phyloP scores from a whole-genome alignment of 2,113 vertebrate genomes.

The Hypocryptadius cinnamomeus region DNA sequence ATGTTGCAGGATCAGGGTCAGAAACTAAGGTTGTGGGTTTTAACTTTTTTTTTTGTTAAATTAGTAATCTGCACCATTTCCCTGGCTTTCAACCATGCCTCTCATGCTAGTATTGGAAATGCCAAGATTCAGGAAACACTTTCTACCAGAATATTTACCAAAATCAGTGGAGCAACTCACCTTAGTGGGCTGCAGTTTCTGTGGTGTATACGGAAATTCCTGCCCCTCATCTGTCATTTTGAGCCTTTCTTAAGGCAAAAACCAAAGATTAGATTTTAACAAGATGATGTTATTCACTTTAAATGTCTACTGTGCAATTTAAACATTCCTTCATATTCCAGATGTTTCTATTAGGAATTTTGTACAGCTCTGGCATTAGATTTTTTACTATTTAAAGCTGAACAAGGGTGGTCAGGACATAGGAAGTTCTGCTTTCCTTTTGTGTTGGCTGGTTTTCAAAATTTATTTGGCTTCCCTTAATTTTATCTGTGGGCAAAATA shows the following conservation, averaged over 20 bases:
- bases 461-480: neutral
- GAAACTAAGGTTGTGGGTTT: neutral
- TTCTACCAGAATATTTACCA: neutral
- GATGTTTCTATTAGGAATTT: neutral
- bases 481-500: neutral
- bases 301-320: constrained; percentile 23
- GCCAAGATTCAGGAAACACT: neutral
- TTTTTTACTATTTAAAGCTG: neutral
- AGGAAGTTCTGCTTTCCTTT: neutral
- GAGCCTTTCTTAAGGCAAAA: constrained; percentile 49
- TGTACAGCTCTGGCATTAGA: neutral
- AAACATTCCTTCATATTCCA: neutral
- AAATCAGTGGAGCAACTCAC: neutral
- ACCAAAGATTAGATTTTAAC: constrained; percentile 63
- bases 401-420: neutral
- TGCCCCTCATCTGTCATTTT: neutral
- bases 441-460: neutral
- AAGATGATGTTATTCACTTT: neutral
- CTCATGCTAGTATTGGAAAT: neutral
- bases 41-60: too few species aligned
- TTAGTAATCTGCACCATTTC: neutral
- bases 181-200: neutral
- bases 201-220: neutral
- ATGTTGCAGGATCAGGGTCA: neutral
- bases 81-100: neutral